Conservation (phyloP, 2,888 invertebrate genomes). For the Spilosoma lubricipeda region DNA sequence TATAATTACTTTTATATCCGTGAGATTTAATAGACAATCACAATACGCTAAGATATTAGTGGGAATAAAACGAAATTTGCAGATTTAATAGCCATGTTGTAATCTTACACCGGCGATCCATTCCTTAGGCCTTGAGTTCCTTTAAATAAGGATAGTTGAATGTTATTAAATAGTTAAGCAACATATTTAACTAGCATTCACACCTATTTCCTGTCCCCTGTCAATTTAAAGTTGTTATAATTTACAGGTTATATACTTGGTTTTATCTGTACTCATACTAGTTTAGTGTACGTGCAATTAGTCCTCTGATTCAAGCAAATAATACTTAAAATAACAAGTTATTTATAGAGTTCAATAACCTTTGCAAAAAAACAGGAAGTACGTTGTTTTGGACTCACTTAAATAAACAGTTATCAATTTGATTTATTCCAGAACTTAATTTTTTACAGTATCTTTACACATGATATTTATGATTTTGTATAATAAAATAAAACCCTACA, state of each 20-base stretch:
- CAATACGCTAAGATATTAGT: not conserved
- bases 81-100: conserved; percentile 7
- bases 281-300: not conserved
- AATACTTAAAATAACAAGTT: not conserved
- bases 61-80: not conserved
- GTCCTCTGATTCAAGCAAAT: not conserved
- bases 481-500: not conserved
- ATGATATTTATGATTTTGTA: not conserved
- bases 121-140: conserved; percentile 35
- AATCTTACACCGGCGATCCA: conserved; percentile 18
- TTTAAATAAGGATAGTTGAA: conserved; percentile 20
- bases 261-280: not conserved
- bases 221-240: not conserved
- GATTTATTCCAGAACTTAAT: not conserved
- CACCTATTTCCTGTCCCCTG: conserved; percentile 19
- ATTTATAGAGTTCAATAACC: not conserved
- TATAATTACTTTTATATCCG: too few species aligned
- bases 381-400: not conserved
- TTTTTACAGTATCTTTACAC: not conserved
- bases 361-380: not conserved
- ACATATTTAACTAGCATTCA: conserved; percentile 13
- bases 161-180: conserved; percentile 11
- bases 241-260: not conserved
- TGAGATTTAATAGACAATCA: too few species aligned
- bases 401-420: not conserved